Base-by-base conservation (phyloP, 2,888 invertebrate species). In the Steinernema carpocapsae region DNA sequence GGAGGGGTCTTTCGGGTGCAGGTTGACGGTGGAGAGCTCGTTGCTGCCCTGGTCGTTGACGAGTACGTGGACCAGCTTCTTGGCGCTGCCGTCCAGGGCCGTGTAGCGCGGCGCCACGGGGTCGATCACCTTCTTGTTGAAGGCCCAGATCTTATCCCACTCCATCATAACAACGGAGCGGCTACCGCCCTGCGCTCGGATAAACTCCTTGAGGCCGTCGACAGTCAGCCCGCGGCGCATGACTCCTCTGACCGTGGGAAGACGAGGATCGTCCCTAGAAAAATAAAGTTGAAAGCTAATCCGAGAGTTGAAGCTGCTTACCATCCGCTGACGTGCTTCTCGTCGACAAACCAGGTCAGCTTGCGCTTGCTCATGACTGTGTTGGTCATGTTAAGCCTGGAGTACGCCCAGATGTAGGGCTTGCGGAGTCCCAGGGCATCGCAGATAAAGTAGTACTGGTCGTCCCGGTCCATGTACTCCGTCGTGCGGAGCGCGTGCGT, bases 81-180 rank as follows among this genome's bases (percentile, higher is more conserved):
- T 56, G 26, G 26, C 26, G 51, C 51, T 51, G 26, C 56, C 22
- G 26, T 56, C 56, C 22, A 93, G 88, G 0, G 95, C 93, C 0
- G 95, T 96, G 89, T 93, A 97, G 37, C 97, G 92, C 0, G 95
- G 94, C 0, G 95, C 96, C 82, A 95, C 91, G 0, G 97, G 96
- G 89, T 99, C 99, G 79, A 99, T 96, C 0, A 95, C 93, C 91
- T 99, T 99, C 88, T 97, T 97, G 88, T 99, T 99, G 87, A 97
- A 94, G 14, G 97, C 92, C 99, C 99, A 99, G 83, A 99, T 97
- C 90, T 99, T 99, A 89, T 99, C 99, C 99, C 99, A 99, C 88
- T 97, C 96, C 99, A 99, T 99, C 89, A 95, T 94, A 1, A 97
- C 97, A 7, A 99, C 96, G 0, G 96, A 94, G 76, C 94, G 92